phyloP scores from a whole-genome alignment of 2,113 vertebrate species.

The Triplophysa dalaica region DNA sequence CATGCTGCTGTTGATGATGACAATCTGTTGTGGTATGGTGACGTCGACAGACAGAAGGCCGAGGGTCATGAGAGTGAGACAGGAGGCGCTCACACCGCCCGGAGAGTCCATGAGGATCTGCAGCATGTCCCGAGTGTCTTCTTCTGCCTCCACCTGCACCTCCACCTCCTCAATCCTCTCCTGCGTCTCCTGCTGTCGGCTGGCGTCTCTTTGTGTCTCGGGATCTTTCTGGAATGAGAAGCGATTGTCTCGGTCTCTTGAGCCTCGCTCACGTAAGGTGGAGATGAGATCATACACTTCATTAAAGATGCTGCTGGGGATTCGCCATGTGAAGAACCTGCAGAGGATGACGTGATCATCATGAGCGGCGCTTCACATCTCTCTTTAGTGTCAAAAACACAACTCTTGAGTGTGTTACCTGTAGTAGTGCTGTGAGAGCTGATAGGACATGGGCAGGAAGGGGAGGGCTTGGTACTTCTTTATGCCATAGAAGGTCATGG shows the following conservation, averaged over 20 bases:
- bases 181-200: neutral
- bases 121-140: constrained; percentile 66
- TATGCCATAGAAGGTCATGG: constrained; percentile 75
- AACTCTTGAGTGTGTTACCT: constrained; percentile 63
- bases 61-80: constrained; percentile 83
- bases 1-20: constrained; percentile 89
- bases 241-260: constrained; percentile 63
- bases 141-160: neutral
- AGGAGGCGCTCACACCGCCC: constrained; percentile 81
- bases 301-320: constrained; percentile 80
- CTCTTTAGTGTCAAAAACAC: no score
- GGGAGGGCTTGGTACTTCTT: constrained; percentile 90
- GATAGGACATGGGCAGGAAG: constrained; percentile 95
- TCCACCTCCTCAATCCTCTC: neutral
- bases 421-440: constrained; percentile 94
- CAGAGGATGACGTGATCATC: neutral
- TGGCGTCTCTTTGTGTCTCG: constrained; percentile 56
- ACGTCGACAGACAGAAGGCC: constrained; percentile 72
- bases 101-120: constrained; percentile 81
- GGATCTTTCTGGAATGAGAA: constrained; percentile 70
- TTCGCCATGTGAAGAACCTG: constrained; percentile 90
- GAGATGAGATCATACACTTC: constrained; percentile 83
- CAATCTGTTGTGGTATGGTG: constrained; percentile 43
- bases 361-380: no score
- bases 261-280: constrained; percentile 67